A percentile compares a stretch with the other conserved stretches of the same genome.
These are phyloP conservation scores for Leucophenga montana DNA, from an alignment of 2,888 invertebrate genomes.

Conservation along the genomic window DNA sequence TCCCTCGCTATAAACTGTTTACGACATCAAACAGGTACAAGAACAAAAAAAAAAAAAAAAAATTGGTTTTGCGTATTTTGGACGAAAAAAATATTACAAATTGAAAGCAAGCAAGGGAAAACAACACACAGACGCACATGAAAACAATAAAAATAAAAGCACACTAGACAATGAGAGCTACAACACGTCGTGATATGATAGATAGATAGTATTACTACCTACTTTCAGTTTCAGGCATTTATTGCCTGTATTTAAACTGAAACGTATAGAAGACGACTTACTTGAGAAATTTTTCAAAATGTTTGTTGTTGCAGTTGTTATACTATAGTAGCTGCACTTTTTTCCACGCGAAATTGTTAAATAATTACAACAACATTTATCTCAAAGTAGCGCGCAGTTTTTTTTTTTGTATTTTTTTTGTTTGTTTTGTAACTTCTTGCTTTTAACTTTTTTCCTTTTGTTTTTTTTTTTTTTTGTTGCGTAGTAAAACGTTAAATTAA, in stretches of 20 bases:
- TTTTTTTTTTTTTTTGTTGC: too few relatives aligned
- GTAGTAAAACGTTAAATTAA: slow-evolving; percentile 25
- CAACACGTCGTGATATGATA: too few relatives aligned
- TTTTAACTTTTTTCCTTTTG: slow-evolving; percentile 25
- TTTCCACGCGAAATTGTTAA: slow-evolving; percentile 27
- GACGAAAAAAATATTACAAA: too few relatives aligned
- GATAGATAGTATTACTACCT: background rate
- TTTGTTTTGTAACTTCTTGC: slow-evolving; percentile 30
- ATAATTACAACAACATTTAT: background rate
- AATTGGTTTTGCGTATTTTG: too few relatives aligned
- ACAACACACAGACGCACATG: slow-evolving; percentile 14
- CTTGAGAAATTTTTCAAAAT: slow-evolving; percentile 54
- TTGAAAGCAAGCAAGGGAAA: slow-evolving; percentile 40
- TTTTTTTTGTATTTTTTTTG: slow-evolving; percentile 27
- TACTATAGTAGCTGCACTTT: slow-evolving; percentile 40
- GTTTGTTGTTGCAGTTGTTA: slow-evolving; percentile 45
- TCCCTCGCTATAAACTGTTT: too few relatives aligned
- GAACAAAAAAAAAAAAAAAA: too few relatives aligned
- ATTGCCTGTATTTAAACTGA: too few relatives aligned
- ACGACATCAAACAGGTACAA: too few relatives aligned
- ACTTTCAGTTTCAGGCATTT: too few relatives aligned
- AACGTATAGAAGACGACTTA: slow-evolving; percentile 52
- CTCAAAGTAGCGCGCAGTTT: background rate
- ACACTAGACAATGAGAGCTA: background rate
- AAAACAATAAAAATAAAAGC: too few relatives aligned